These are phyloP conservation scores for Mola mola DNA, from an alignment of 2,113 vertebrate genomes.

Conservation along the genomic window DNA sequence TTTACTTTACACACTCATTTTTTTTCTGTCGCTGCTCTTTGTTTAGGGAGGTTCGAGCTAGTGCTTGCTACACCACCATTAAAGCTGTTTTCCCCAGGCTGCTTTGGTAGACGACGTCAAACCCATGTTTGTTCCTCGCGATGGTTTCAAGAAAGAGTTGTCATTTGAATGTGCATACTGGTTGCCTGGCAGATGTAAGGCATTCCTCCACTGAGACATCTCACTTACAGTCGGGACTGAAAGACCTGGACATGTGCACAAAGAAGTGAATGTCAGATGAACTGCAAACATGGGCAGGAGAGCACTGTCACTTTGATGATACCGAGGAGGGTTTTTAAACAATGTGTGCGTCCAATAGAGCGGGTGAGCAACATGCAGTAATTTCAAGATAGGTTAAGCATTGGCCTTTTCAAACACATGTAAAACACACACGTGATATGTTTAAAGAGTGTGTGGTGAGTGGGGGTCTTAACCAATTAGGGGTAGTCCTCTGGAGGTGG, in stretches of 20 bases:
- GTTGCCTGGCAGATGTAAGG: constrained; percentile 36
- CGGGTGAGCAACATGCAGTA: constrained; percentile 21
- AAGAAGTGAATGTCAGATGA: constrained; percentile 47
- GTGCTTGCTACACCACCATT: constrained; percentile 53
- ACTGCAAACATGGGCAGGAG: constrained; percentile 37
- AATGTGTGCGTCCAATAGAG: constrained; percentile 26
- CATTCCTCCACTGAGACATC: constrained; percentile 38
- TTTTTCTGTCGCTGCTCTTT: constrained; percentile 67
- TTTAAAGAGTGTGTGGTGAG: constrained; percentile 69
- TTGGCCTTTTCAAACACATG: constrained; percentile 81
- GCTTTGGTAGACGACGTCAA: constrained; percentile 68
- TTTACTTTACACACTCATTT: constrained; percentile 71
- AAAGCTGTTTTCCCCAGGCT: constrained; percentile 62
- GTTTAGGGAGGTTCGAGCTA: constrained; percentile 64
- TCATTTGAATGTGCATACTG: constrained; percentile 38
- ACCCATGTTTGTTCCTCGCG: constrained; percentile 51
- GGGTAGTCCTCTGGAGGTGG: constrained; percentile 85
- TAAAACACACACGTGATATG: constrained; percentile 82
- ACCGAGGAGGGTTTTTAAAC: constrained; percentile 29
- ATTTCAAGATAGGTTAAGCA: constrained; percentile 80
- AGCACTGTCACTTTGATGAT: constrained; percentile 54
- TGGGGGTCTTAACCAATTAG: constrained; percentile 88
- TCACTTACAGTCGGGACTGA: constrained; percentile 32
- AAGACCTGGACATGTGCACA: constrained; percentile 32
- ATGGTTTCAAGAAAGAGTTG: constrained; percentile 43